These are phyloP conservation scores for Drymonia ruficornis DNA, from an alignment of 2,888 invertebrate species.

Conservation along the genomic window DNA sequence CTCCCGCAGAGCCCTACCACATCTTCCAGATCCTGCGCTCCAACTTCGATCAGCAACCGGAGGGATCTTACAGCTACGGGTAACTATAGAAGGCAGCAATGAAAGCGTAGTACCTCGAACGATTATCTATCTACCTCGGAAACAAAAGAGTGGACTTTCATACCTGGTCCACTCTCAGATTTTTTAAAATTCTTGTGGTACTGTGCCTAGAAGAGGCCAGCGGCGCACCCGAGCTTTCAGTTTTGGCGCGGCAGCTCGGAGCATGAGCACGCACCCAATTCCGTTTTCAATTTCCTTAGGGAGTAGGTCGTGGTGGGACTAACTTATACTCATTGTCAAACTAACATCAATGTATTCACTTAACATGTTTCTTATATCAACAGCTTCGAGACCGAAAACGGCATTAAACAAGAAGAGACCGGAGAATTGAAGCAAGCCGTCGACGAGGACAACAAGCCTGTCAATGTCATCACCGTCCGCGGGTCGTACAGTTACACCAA, in stretches of 20 bases:
- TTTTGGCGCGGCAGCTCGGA: no score
- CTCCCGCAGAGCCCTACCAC: neutral
- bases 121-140: no score
- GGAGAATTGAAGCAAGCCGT: conserved; percentile 72
- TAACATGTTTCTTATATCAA: conserved; percentile 25
- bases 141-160: no score
- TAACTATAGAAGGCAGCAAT: conserved; percentile 5
- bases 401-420: conserved; percentile 80
- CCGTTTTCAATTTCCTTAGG: no score
- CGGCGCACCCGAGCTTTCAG: no score
- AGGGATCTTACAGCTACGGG: conserved; percentile 14
- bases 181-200: no score
- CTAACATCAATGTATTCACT: no score
- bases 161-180: no score
- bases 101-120: neutral
- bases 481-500: conserved; percentile 85
- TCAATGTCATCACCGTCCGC: conserved; percentile 81
- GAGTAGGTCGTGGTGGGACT: no score
- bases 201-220: no score
- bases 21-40: conserved; percentile 4
- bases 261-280: no score
- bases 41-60: neutral
- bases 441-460: conserved; percentile 85
- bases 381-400: conserved; percentile 80
- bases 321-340: no score